phyloP scores from a whole-genome alignment of 2,888 invertebrate species.

The Eubasilissa splendida region DNA sequence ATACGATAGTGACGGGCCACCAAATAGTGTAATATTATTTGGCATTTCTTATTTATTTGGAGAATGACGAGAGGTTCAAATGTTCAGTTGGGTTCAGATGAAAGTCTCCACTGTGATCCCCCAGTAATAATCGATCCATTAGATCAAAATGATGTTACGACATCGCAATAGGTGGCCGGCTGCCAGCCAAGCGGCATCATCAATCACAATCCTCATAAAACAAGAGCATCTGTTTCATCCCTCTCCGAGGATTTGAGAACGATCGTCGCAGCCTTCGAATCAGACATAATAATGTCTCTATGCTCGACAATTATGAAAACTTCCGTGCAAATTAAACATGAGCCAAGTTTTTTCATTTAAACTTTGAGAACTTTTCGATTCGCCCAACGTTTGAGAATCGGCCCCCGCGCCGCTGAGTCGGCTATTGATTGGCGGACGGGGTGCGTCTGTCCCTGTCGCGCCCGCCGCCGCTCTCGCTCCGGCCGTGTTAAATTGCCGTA shows the following conservation, averaged over 20 bases:
- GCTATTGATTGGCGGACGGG: slow-evolving; percentile 36
- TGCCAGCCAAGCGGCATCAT: too few relatives aligned
- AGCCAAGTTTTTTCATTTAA: slow-evolving; percentile 28
- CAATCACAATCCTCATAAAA: too few relatives aligned
- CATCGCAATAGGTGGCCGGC: too few relatives aligned
- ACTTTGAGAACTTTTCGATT: slow-evolving; percentile 16
- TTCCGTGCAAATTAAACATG: slow-evolving; percentile 27
- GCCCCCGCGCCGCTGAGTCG: neutral
- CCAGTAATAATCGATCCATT: too few relatives aligned
- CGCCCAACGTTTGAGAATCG: neutral
- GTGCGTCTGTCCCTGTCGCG: neutral
- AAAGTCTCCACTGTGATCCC: too few relatives aligned
- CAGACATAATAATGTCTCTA: neutral
- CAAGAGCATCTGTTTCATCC: too few relatives aligned
- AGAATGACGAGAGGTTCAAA: too few relatives aligned
- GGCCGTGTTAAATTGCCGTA: slow-evolving; percentile 19
- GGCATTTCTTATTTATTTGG: too few relatives aligned
- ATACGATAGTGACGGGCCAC: too few relatives aligned
- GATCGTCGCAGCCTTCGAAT: neutral
- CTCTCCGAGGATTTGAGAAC: neutral
- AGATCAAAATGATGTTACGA: too few relatives aligned
- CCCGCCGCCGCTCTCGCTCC: neutral
- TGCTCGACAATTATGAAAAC: slow-evolving; percentile 28
- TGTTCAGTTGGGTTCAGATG: too few relatives aligned
- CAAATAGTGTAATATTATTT: too few relatives aligned